Conservation (phyloP, 2,797 vertebrate species). For the Rallus crepitans region DNA sequence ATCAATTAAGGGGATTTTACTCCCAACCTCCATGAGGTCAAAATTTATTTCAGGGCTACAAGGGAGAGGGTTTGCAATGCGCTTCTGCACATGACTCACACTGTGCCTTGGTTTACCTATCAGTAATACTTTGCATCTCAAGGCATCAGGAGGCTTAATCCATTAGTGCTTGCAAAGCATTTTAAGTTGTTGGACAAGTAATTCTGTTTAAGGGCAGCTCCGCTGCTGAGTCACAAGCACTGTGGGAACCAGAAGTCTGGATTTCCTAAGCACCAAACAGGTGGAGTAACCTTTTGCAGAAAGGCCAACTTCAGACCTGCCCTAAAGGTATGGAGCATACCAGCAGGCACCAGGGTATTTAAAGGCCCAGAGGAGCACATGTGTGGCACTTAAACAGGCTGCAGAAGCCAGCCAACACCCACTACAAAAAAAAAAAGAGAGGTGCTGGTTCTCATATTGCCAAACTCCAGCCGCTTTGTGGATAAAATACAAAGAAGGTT, state of each 20-base stretch:
- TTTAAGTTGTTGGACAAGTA: constrained; percentile 50
- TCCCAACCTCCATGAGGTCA: neutral
- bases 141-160: constrained; percentile 11
- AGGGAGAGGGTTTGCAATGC: neutral
- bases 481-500: neutral
- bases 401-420: neutral
- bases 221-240: constrained; percentile 58
- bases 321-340: neutral
- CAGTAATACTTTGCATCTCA: constrained; percentile 3
- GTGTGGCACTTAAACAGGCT: neutral
- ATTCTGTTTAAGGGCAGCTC: constrained; percentile 43
- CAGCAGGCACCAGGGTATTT: constrained; percentile 1
- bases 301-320: constrained; percentile 58
- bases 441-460: neutral
- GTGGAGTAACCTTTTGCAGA: constrained; percentile 47
- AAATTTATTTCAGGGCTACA: neutral
- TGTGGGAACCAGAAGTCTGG: constrained; percentile 57
- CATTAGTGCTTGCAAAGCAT: constrained; percentile 59
- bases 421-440: neutral
- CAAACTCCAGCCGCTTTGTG: neutral
- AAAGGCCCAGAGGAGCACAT: constrained; percentile 37
- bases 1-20: neutral
- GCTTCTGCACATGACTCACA: neutral
- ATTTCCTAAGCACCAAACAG: constrained; percentile 46
- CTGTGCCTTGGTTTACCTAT: neutral